A percentile compares a stretch with the other conserved stretches of the same genome.
These are phyloP conservation scores for Erynnis tages DNA, from an alignment of 2,888 invertebrate genomes.

Conservation along the genomic window DNA sequence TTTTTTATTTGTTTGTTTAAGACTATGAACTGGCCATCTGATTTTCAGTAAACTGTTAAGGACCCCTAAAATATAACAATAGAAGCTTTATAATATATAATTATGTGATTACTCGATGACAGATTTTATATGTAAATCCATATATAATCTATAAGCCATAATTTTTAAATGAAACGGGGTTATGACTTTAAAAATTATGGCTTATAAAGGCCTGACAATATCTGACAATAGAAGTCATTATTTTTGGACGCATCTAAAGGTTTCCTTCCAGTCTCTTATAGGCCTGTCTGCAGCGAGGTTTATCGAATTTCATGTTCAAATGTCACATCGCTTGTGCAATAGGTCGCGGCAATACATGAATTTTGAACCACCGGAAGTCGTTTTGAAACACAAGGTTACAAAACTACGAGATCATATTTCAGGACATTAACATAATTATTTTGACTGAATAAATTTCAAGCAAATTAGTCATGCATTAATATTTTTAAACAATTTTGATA, in stretches of 20 bases:
- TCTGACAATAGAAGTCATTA: slow-evolving; percentile 22
- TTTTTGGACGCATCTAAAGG: slow-evolving; percentile 7
- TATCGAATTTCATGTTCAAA: slow-evolving; percentile 14
- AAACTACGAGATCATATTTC: slow-evolving; percentile 1
- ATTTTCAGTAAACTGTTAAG: no score
- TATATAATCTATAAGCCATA: no score
- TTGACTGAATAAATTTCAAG: no score
- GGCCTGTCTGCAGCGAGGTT: not conserved
- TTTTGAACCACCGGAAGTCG: slow-evolving; percentile 17
- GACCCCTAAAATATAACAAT: no score
- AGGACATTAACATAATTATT: slow-evolving; percentile 7
- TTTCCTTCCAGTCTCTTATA: not conserved
- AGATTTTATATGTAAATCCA: no score
- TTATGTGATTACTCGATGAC: no score
- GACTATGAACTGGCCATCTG: no score
- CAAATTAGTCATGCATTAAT: slow-evolving; percentile 1
- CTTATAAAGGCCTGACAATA: not conserved
- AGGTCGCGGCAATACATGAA: slow-evolving; percentile 8
- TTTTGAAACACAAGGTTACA: slow-evolving; percentile 15
- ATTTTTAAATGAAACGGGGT: no score
- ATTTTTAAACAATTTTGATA: not conserved
- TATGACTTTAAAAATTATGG: no score
- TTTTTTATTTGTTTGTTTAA: no score
- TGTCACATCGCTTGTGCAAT: slow-evolving; percentile 17
- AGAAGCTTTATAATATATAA: no score